These are phyloP conservation scores for Laothoe populi DNA, from an alignment of 2,888 invertebrate species.

Conservation along the genomic window DNA sequence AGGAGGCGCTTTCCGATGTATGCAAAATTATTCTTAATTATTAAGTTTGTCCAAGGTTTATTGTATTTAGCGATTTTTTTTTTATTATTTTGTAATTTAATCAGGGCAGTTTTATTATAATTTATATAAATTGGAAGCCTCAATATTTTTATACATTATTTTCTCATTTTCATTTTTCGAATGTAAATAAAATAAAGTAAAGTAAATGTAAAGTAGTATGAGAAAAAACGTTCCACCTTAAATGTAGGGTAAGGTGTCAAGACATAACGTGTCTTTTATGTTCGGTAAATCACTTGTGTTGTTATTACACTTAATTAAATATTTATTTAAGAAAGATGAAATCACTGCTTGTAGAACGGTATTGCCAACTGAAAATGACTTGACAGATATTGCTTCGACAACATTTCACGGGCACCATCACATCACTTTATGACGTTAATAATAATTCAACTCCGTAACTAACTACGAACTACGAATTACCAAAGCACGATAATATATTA, in stretches of 20 bases:
- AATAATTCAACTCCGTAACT: neutral
- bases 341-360: conserved; percentile 14
- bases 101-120: neutral
- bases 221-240: neutral
- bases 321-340: conserved; percentile 1
- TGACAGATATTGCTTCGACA: conserved; percentile 2
- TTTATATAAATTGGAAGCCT: conserved; percentile 9
- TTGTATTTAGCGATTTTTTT: neutral
- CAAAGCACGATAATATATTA: neutral
- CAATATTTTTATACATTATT: neutral
- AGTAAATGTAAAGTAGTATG: neutral
- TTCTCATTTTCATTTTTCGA: neutral
- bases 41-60: neutral
- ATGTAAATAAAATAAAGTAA: neutral
- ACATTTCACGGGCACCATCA: conserved; percentile 5
- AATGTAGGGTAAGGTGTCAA: conserved; percentile 4
- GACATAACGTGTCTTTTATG: neutral
- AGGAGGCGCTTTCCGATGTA: conserved; percentile 3
- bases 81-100: neutral
- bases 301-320: conserved; percentile 11
- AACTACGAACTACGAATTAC: neutral
- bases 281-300: neutral
- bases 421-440: neutral
- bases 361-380: neutral
- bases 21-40: conserved; percentile 14